A percentile compares a stretch with the other conserved stretches of the same genome.
These are phyloP conservation scores for Bradynema listronoti DNA, from an alignment of 1,140 invertebrate genomes.

Conservation along the genomic window DNA sequence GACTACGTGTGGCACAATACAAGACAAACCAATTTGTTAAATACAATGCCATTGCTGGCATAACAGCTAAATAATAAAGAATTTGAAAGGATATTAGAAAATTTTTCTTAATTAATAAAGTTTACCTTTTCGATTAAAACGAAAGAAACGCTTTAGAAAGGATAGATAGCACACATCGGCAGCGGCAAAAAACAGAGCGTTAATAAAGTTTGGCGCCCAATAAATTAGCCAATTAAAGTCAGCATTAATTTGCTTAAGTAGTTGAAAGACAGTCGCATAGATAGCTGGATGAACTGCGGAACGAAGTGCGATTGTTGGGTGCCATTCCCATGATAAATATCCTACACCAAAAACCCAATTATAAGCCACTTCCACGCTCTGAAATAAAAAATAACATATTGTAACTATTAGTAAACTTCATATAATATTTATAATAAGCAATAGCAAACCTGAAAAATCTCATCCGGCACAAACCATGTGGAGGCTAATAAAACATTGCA, in stretches of 20 bases:
- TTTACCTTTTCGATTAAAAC: slow-evolving; percentile 2
- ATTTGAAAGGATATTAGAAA: neutral
- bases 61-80: slow-evolving; percentile 17
- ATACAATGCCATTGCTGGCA: slow-evolving; percentile 13
- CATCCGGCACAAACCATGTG: slow-evolving; percentile 41
- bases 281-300: slow-evolving; percentile 29
- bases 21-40: slow-evolving; percentile 36
- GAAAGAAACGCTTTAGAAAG: slow-evolving; percentile 8
- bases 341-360: slow-evolving; percentile 25
- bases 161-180: slow-evolving; percentile 30
- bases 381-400: slow-evolving; percentile 10
- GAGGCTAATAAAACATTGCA: slow-evolving; percentile 16
- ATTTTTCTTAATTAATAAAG: slow-evolving; percentile 10
- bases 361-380: slow-evolving; percentile 41
- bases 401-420: neutral
- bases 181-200: slow-evolving; percentile 28
- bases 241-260: slow-evolving; percentile 13
- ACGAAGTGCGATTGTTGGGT: slow-evolving; percentile 12
- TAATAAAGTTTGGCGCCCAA: slow-evolving; percentile 24
- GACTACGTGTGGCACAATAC: slow-evolving; percentile 30
- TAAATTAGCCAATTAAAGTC: slow-evolving; percentile 18
- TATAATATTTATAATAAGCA: neutral
- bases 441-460: slow-evolving; percentile 28
- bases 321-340: slow-evolving; percentile 37
- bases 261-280: slow-evolving; percentile 16